Conservation (phyloP, 23 tunicate species). For the Oikopleura albicans region DNA sequence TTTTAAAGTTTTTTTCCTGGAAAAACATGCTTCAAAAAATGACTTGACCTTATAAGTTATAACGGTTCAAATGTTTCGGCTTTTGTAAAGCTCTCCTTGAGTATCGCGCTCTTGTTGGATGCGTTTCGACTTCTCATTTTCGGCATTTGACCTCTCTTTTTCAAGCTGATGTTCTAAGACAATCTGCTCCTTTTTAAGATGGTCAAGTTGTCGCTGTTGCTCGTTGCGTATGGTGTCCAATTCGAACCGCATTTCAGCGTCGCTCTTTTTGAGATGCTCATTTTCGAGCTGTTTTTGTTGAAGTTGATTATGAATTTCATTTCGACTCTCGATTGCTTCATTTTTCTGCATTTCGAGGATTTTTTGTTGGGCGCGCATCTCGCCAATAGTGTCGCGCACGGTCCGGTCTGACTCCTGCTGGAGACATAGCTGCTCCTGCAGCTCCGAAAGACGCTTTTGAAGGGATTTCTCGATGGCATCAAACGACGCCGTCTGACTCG, state of each 20-base stretch:
- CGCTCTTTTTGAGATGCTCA: background rate
- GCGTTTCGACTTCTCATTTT: background rate
- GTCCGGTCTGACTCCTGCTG: conserved; percentile 12
- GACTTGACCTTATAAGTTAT: too few species aligned
- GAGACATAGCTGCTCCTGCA: background rate
- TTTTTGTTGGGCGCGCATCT: background rate
- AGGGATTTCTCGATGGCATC: background rate
- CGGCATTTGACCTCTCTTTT: background rate
- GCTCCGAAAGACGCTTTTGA: background rate
- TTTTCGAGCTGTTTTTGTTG: background rate
- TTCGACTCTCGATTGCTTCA: background rate
- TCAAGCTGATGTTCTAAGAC: background rate
- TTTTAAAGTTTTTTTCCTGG: too few species aligned
- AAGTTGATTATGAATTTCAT: background rate
- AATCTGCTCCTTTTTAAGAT: background rate
- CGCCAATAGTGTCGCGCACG: background rate
- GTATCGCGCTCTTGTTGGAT: background rate
- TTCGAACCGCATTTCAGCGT: background rate
- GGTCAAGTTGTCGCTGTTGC: background rate
- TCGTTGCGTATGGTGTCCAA: background rate
- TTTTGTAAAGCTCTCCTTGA: background rate
- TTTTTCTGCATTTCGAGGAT: background rate
- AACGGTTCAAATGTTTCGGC: too few species aligned
- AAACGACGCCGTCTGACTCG: background rate
- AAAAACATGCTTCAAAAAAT: too few species aligned